Evolutionary conservation across 2,113 vertebrate species (phyloP).

Genomic region (Arizona elegans): DNA sequence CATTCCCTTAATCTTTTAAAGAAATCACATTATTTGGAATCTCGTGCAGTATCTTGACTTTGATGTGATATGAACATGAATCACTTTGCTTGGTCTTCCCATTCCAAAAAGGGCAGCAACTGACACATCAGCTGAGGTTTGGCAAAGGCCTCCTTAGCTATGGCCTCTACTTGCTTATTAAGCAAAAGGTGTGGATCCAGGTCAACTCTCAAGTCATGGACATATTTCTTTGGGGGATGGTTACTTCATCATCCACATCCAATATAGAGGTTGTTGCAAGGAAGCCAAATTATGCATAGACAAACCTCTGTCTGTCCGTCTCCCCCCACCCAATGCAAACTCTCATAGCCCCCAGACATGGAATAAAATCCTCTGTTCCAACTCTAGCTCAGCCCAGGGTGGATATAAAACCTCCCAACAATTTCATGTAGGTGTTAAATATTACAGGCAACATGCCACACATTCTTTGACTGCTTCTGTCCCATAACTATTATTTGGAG

Average conservation of each 20-base stretch:
- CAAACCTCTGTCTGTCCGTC: not conserved
- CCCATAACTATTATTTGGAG: not conserved
- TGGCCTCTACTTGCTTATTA: not conserved
- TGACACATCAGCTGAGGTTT: not conserved
- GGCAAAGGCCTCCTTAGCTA: not conserved
- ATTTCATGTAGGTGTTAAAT: not conserved
- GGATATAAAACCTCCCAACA: not conserved
- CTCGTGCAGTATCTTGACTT: not conserved
- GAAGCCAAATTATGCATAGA: not conserved
- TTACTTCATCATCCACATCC: not conserved
- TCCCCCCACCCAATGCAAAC: not conserved
- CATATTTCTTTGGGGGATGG: not conserved
- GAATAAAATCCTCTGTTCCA: not conserved
- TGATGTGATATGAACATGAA: not conserved
- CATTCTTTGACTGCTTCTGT: not conserved
- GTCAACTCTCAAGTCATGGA: not conserved
- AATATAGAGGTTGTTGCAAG: not conserved
- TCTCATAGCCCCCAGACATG: not conserved
- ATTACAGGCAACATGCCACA: not conserved
- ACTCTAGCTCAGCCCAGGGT: not conserved
- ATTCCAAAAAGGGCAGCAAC: not conserved
- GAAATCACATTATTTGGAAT: not conserved
- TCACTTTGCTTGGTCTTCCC: not conserved
- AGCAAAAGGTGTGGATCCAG: not conserved
- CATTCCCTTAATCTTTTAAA: not conserved